Evolutionary conservation across 2,888 invertebrate species (phyloP).

Genomic region (Trimorus sp.): DNA sequence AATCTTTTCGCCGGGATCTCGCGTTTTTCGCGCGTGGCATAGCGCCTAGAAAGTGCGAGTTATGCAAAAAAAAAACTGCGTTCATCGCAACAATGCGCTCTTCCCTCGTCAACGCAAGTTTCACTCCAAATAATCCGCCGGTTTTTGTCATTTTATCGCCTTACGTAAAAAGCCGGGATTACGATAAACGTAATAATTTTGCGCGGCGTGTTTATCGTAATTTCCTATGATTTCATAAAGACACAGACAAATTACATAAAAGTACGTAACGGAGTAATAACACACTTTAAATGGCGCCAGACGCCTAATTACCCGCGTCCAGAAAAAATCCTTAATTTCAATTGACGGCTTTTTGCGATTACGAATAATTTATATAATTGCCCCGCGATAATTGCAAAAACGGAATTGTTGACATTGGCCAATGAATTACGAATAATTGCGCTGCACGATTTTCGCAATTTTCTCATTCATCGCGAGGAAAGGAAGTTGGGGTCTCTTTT

Average conservation of each 20-base stretch:
- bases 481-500: neutral
- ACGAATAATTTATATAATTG: constrained; percentile 47
- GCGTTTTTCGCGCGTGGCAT: too few relatives aligned
- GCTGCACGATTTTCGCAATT: neutral
- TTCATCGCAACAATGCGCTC: too few relatives aligned
- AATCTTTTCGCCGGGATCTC: too few relatives aligned
- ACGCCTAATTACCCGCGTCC: constrained; percentile 27
- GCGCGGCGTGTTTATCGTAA: constrained; percentile 2
- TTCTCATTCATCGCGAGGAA: constrained; percentile 2
- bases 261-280: constrained; percentile 41
- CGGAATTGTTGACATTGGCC: neutral
- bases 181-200: constrained; percentile 13
- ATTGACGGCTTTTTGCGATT: constrained; percentile 27
- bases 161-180: too few relatives aligned
- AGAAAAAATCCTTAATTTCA: constrained; percentile 35
- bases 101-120: too few relatives aligned
- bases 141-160: too few relatives aligned
- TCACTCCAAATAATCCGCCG: neutral
- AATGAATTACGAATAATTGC: constrained; percentile 19
- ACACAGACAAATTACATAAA: constrained; percentile 31
- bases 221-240: constrained; percentile 30
- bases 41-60: too few relatives aligned
- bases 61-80: too few relatives aligned
- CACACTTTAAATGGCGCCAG: constrained; percentile 52
- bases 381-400: constrained; percentile 30